These are phyloP conservation scores for Clivina fossor DNA, from an alignment of 2,888 invertebrate species.

Conservation along the genomic window DNA sequence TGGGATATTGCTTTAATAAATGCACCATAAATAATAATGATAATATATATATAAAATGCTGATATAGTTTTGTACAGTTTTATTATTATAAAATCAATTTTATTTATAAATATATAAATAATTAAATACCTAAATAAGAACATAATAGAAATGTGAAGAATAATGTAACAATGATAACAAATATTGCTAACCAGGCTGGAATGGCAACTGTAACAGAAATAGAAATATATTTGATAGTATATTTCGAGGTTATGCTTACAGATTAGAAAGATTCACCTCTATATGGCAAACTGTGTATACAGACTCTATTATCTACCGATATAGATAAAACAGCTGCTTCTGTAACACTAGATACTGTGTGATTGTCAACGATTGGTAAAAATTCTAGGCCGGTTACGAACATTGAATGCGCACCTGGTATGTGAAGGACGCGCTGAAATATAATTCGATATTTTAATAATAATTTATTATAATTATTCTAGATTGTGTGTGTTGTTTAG, in stretches of 20 bases:
- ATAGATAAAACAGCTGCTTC: slow-evolving; percentile 92
- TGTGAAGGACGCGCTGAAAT: slow-evolving; percentile 75
- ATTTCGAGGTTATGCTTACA: too few relatives aligned
- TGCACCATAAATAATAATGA: too few relatives aligned
- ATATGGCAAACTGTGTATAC: slow-evolving; percentile 82
- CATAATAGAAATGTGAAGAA: slow-evolving; percentile 79
- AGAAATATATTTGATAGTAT: slow-evolving; percentile 1
- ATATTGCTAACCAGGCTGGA: slow-evolving; percentile 78
- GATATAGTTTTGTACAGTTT: too few relatives aligned
- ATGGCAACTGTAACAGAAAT: slow-evolving; percentile 67
- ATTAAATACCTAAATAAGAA: slow-evolving; percentile 77
- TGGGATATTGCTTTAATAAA: too few relatives aligned
- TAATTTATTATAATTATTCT: too few relatives aligned
- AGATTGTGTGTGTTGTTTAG: too few relatives aligned
- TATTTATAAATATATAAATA: too few relatives aligned
- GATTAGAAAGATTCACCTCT: slow-evolving; percentile 60
- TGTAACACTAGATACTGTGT: slow-evolving; percentile 70
- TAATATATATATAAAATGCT: too few relatives aligned
- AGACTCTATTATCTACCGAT: slow-evolving; percentile 92
- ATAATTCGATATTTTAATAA: background rate
- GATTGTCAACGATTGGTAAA: slow-evolving; percentile 74
- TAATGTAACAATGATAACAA: slow-evolving; percentile 73
- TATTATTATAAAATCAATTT: too few relatives aligned
- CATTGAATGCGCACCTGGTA: slow-evolving; percentile 87
- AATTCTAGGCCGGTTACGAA: slow-evolving; percentile 97